Conservation (phyloP, 2,888 invertebrate species). For the Nemurella pictetii region DNA sequence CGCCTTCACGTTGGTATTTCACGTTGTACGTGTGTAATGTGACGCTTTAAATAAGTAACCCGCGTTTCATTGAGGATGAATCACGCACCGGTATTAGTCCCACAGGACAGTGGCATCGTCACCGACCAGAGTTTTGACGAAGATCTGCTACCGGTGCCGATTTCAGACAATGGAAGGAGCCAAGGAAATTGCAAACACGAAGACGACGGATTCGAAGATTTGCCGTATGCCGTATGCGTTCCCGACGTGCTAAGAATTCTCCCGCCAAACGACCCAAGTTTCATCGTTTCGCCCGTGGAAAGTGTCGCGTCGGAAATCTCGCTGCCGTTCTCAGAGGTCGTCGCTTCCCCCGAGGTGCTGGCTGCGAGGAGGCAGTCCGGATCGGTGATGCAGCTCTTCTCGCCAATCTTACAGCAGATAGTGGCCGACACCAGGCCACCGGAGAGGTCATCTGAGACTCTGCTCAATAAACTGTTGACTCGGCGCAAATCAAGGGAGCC, state of each 20-base stretch:
- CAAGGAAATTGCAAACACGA: background rate
- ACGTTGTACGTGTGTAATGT: background rate
- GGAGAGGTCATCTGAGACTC: background rate
- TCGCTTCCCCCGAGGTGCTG: background rate
- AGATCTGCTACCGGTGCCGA: background rate
- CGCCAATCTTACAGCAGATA: background rate
- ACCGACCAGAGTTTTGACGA: background rate
- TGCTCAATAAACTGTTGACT: background rate
- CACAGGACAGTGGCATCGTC: background rate
- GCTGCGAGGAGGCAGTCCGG: background rate
- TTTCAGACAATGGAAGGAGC: background rate
- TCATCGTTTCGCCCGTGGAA: slow-evolving; percentile 3
- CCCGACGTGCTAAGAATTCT: slow-evolving; percentile 27
- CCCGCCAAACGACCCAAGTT: slow-evolving; percentile 11
- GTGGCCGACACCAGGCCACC: background rate
- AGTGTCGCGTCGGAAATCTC: slow-evolving; percentile 29
- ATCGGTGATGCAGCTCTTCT: background rate
- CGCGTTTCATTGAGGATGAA: background rate
- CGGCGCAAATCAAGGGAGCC: background rate
- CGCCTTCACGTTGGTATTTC: too few relatives aligned
- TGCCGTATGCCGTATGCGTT: background rate
- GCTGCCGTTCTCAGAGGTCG: slow-evolving; percentile 32
- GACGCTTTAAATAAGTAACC: background rate
- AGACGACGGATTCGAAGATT: background rate
- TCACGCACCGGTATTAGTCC: background rate